Base-by-base conservation (phyloP, 2,113 vertebrate species). In the Cavia aperea region DNA sequence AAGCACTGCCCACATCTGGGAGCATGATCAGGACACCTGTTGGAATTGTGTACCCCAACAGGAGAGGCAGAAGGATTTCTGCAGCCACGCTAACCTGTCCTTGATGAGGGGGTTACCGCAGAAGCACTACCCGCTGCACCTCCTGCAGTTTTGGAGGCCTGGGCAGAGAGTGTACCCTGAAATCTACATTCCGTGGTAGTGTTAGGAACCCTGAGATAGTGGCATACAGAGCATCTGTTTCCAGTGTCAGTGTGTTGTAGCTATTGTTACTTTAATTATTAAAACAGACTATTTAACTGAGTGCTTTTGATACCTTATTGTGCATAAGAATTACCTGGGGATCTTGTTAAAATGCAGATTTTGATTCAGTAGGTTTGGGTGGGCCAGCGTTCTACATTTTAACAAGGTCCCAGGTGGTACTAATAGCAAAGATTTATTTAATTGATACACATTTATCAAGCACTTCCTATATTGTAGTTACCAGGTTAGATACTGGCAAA, bases 261-360 rank as follows among this genome's bases (percentile, higher is more conserved):
- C 81, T 72, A 36, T 39, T 78, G 46, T 93, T 73, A 24, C n/a
- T 88, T 56, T 66, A 75, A 65, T 58, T 54, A n/a, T 84, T 84
- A 70, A 81, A 62, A 77, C n/a, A 87, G 68, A 86, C 89, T 46
- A 86, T 79, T 89, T 66, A 81, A 72, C n/a, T n/a, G 72, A 43
- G 19, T 51, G 51, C 72, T 79, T 63, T 84, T 58, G n/a, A 21
- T 73, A 70, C 18, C n/a, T 18, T 85, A 54, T 12, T 49, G 78
- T 58, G 8, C 66, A 23, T 26, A 39, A 81, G 89, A 88, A 91
- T 75, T 81, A 92, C 58, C 81, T 62, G 36, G 75, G 83, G 75
- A 86, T 84, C 89, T 86, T 94, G 66, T 92, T 89, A 89, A 92
- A 92, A 89, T 92, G 81, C 13, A 92, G 73, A 68, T 92, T 93